Base-by-base conservation (phyloP, 2,888 invertebrate species). In the Pheosia gnoma region DNA sequence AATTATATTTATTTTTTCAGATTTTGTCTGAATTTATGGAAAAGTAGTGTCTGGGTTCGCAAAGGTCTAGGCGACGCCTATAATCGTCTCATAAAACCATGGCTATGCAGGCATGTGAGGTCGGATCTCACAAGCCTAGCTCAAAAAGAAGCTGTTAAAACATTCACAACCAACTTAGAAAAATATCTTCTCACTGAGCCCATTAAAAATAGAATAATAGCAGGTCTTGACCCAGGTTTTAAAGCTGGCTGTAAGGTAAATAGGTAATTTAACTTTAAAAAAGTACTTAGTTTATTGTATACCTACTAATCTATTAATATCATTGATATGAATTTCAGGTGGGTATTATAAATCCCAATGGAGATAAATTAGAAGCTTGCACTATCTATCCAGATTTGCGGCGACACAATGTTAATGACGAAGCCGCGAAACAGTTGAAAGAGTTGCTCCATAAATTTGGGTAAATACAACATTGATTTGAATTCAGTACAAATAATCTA, bases 141-240 rank as follows among this genome's bases (percentile, higher is more conserved):
- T 0, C 97, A 97, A 78, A 96, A 96, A 74, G 97, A 97, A 54
- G 96, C 98, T 0, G 96, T 98, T 37, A 96, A 96, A 78, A 97
- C 98, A 5, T 99, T 99, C 86, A 96, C 96, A 1, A 94, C 94
- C 5, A 99, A 99, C 88, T 88, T 99, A 37, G 97, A 97, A 79
- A 96, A 97, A 74, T 94, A 98, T 59, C 90, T 99, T 7, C 88
- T 98, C 10, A 95, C 95, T 55, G 95, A 97, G 25, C 98, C 98
- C 0, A 93, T 98, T 0, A 95, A 96, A 80, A 97, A 97, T 47
- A 95, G 96, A 83, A 93, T 94, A 7, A 96, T 99, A 63, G 90
- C 97, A 41, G 98, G 98, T 0, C 94, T 99, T 59, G 99, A 99
- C 92, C 99, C 99, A 0, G 98, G 99, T 0, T 98, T 96, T 82